These are phyloP conservation scores for Copsychus sechellarum DNA, from an alignment of 2,113 vertebrate genomes.

Conservation along the genomic window DNA sequence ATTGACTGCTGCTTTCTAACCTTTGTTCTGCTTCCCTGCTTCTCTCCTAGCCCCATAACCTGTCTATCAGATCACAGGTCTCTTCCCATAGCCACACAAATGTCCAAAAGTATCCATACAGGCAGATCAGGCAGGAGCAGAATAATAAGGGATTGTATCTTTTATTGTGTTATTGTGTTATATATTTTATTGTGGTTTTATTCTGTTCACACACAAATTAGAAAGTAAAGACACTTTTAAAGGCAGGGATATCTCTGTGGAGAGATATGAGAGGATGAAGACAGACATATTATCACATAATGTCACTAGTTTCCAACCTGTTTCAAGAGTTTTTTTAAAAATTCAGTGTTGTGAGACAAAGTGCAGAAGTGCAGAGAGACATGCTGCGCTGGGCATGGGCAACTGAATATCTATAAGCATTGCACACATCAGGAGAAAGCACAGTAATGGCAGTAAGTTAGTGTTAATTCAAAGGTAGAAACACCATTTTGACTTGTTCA, in stretches of 20 bases:
- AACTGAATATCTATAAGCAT: not conserved
- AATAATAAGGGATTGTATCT: not conserved
- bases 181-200: too few species aligned
- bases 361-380: rapidly evolving
- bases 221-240: not conserved
- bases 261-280: not conserved
- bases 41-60: not conserved
- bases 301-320: not conserved
- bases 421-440: not conserved
- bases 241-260: too few species aligned
- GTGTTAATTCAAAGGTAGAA: not conserved
- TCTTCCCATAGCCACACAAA: not conserved
- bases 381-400: rapidly evolving
- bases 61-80: not conserved
- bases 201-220: not conserved
- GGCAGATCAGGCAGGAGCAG: not conserved
- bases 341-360: too few species aligned
- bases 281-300: not conserved
- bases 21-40: not conserved
- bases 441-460: not conserved
- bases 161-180: too few species aligned
- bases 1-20: not conserved
- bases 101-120: not conserved
- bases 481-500: too few species aligned
- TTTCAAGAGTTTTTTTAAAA: not conserved